phyloP scores from a whole-genome alignment of 2,797 vertebrate genomes.

The Myotis planiceps region DNA sequence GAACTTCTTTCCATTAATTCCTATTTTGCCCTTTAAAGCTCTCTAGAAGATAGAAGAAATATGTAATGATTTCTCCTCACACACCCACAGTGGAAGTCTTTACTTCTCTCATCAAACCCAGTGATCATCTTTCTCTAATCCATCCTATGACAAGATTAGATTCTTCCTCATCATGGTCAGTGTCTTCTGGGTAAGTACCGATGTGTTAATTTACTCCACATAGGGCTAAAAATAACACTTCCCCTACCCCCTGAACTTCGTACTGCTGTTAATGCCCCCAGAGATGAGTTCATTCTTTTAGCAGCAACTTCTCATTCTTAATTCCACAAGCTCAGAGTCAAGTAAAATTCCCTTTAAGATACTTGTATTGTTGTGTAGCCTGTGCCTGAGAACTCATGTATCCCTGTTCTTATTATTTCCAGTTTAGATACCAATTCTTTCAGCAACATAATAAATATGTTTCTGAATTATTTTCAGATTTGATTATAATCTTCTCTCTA shows the following conservation, averaged over 20 bases:
- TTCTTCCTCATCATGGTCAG: neutral
- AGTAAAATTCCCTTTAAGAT: neutral
- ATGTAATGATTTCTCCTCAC: neutral
- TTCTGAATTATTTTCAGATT: conserved; percentile 25
- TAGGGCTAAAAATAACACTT: neutral
- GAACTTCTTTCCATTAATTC: conserved; percentile 4
- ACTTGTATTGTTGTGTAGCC: neutral
- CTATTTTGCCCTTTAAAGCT: conserved; percentile 30
- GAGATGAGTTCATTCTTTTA: neutral
- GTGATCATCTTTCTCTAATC: neutral
- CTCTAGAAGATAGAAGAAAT: neutral
- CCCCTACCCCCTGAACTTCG: neutral
- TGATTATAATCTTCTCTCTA: neutral
- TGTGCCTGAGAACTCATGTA: neutral
- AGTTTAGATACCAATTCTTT: neutral
- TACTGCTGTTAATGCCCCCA: neutral
- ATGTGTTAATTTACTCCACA: neutral
- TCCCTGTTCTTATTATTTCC: neutral
- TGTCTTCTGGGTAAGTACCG: neutral
- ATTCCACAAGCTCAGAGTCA: neutral
- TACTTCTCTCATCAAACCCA: neutral
- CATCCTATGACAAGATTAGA: neutral
- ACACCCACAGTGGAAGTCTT: neutral
- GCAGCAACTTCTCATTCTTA: neutral
- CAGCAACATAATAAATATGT: neutral